phyloP scores from a whole-genome alignment of 2,797 vertebrate species.

The Discoglossus pictus region DNA sequence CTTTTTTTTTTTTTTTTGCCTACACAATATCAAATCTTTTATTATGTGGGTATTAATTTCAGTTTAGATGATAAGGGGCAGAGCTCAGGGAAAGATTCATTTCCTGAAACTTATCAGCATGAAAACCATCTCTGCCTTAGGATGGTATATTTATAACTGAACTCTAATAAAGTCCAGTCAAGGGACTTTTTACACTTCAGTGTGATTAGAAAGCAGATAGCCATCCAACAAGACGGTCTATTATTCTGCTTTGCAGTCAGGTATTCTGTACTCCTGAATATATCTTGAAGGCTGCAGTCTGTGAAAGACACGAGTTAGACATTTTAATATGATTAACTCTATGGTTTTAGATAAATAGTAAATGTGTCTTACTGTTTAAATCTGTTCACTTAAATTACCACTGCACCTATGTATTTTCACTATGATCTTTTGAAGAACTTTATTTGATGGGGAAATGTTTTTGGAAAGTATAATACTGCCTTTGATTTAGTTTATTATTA shows the following conservation, averaged over 20 bases:
- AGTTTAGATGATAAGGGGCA: constrained; percentile 84
- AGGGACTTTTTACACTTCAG: constrained; percentile 64
- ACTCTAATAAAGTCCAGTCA: constrained; percentile 74
- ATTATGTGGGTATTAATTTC: constrained; percentile 87
- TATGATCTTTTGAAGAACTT: too few species aligned
- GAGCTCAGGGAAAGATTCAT: constrained; percentile 86
- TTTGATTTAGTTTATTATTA: too few species aligned
- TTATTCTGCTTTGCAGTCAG: constrained; percentile 3
- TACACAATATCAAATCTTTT: constrained; percentile 83
- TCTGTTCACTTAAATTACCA: too few species aligned
- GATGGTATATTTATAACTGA: constrained; percentile 74
- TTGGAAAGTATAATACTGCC: too few species aligned
- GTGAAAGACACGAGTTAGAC: too few species aligned
- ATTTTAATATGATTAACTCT: too few species aligned
- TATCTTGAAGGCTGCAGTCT: not conserved
- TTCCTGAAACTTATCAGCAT: constrained; percentile 87
- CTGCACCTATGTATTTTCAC: too few species aligned
- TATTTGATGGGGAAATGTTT: too few species aligned
- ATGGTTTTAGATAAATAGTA: too few species aligned
- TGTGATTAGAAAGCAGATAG: constrained; percentile 62
- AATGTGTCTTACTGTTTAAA: too few species aligned
- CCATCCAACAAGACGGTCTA: not conserved
- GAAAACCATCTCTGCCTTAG: constrained; percentile 75
- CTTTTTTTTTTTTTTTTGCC: constrained; percentile 54
- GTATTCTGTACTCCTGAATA: not conserved